phyloP scores from a whole-genome alignment of 2,888 invertebrate genomes.

The Ephialtes manifestator region DNA sequence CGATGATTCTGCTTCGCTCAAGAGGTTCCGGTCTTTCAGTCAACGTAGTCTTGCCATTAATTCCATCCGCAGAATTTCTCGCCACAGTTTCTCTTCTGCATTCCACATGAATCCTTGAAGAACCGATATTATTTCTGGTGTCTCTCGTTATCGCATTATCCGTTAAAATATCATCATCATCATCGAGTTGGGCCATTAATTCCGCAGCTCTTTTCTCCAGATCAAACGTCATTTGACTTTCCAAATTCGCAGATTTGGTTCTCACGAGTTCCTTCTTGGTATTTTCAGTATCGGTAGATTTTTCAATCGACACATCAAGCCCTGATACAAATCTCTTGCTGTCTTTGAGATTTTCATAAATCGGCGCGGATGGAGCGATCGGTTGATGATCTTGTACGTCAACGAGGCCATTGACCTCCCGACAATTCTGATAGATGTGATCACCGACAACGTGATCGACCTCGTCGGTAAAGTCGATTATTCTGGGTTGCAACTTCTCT shows the following conservation, averaged over 20 bases:
- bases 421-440: constrained; percentile 81
- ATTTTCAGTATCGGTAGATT: constrained; percentile 64
- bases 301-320: constrained; percentile 5
- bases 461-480: constrained; percentile 78
- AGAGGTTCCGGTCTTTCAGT: constrained; percentile 42
- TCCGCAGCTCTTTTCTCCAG: constrained; percentile 82
- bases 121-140: constrained; percentile 66
- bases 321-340: constrained; percentile 44
- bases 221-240: constrained; percentile 80
- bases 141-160: constrained; percentile 73
- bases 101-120: constrained; percentile 67
- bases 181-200: constrained; percentile 81
- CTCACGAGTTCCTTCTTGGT: constrained; percentile 76
- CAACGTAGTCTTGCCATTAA: constrained; percentile 42
- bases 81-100: constrained; percentile 35
- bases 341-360: constrained; percentile 77
- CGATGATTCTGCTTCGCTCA: constrained; percentile 71
- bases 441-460: constrained; percentile 80
- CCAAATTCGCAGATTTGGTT: constrained; percentile 78
- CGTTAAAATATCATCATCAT: constrained; percentile 82
- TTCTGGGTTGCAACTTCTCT: constrained; percentile 73
- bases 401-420: constrained; percentile 78
- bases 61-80: constrained; percentile 53
- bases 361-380: constrained; percentile 67
- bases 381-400: background rate